Percentiles rank a stretch among this genome's conserved stretches.
Conservation (phyloP, 1,140 invertebrate genomes). For the Centruroides sculpturatus region DNA sequence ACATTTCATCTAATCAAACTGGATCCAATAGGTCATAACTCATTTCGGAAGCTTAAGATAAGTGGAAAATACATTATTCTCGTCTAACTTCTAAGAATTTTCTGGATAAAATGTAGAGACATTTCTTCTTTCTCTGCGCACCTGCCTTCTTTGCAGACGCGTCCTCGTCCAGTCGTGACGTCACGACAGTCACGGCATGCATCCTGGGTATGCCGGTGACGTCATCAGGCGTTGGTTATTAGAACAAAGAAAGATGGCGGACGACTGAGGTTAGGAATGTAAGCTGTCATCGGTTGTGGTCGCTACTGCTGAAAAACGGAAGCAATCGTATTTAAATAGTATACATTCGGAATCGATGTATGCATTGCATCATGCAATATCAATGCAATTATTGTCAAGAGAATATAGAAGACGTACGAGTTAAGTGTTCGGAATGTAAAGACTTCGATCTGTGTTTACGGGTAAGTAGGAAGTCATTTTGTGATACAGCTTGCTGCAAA, state of each 20-base stretch:
- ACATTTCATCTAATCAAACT: no score
- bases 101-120: no score
- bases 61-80: no score
- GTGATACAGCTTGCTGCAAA: no score
- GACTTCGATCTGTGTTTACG: constrained; percentile 65
- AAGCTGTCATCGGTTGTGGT: no score
- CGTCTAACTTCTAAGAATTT: no score
- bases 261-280: not conserved
- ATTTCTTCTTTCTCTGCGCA: no score
- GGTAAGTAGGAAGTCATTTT: constrained; percentile 38
- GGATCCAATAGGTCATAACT: no score
- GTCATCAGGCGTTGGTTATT: not conserved
- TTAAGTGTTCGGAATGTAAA: constrained; percentile 69
- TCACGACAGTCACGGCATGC: not conserved
- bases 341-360: not conserved
- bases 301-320: no score
- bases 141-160: not conserved
- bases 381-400: constrained; percentile 82
- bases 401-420: constrained; percentile 64
- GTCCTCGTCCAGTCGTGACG: not conserved
- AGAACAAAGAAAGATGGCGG: not conserved
- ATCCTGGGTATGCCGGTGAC: not conserved
- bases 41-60: no score
- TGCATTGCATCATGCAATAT: constrained; percentile 46
- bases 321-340: not conserved